These are phyloP conservation scores for Spisula subtruncata DNA, from an alignment of 2,888 invertebrate genomes.

Conservation along the genomic window DNA sequence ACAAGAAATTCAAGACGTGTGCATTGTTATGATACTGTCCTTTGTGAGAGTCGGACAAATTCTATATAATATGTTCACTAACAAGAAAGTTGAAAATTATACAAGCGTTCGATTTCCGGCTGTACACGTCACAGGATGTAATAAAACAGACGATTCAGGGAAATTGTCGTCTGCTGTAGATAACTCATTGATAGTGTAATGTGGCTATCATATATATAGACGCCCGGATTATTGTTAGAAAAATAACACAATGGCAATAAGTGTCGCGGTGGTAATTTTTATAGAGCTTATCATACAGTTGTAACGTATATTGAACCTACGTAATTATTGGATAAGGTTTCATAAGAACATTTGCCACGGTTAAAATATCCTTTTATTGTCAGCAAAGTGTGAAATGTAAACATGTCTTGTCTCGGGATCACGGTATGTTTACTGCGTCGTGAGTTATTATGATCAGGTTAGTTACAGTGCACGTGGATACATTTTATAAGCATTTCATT, in stretches of 20 bases:
- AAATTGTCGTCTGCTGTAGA: conserved; percentile 12
- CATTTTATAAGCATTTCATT: too few species aligned
- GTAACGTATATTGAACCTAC: not conserved
- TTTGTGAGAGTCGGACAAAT: not conserved
- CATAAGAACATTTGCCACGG: too few species aligned
- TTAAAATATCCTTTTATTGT: too few species aligned
- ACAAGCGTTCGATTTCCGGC: conserved; percentile 1
- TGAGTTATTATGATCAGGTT: too few species aligned
- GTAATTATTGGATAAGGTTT: too few species aligned
- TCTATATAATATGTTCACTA: not conserved
- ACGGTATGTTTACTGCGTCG: too few species aligned
- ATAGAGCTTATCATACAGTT: not conserved
- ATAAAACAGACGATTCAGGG: not conserved
- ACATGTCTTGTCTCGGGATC: too few species aligned
- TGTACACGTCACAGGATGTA: conserved; percentile 13
- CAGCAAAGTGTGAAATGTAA: too few species aligned
- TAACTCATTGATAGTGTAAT: not conserved
- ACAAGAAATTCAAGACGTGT: too few species aligned
- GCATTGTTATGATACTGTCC: not conserved
- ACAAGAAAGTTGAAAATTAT: conserved; percentile 9
- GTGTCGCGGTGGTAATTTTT: too few species aligned
- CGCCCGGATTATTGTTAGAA: not conserved
- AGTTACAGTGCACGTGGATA: too few species aligned
- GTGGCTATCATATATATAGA: not conserved
- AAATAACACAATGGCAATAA: too few species aligned